Evolutionary conservation across 2,797 vertebrate species (phyloP), one percentile per base, ranked within the genome.

Genomic region (Gephyroberyx darwinii): DNA sequence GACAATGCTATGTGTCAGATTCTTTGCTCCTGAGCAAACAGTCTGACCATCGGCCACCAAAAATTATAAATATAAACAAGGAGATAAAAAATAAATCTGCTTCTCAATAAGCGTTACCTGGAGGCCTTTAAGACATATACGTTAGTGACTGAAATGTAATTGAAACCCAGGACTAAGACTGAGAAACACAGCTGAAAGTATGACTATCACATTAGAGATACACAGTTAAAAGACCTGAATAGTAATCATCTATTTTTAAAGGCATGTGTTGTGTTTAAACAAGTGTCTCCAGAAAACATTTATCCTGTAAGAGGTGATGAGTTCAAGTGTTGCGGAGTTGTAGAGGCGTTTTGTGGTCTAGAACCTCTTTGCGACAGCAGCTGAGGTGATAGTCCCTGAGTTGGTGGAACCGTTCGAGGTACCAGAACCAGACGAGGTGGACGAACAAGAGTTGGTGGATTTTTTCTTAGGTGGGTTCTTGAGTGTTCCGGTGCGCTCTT

Each of bases 141-240:
- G 2, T 41, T n/a, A 57, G 30, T 53, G 4, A 45, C 19, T 55
- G 37, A 53, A 65, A 55, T 78, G 82, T 35, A 16, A 66, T 61
- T 45, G 61, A 69, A 80, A 59, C 79, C 74, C 78, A 83, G 73
- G 80, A 85, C 51, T 17, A 75, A 80, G 81, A 33, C 6, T 35
- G 67, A 88, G 84, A 88, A 88, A 86, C 68, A 80, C 86, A 79
- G 81, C 60, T 69, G 17, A 69, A 86, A 86, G 85, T 86, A 71
- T 86, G 84, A 89, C 86, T 56, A 47, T 89, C 86, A 91, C 74
- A 80, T 85, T 78, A 88, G 72, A 88, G 83, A 93, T 83, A 89
- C 94, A 96, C 93, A 96, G 95, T 96, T 90, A 95, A 96, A 96
- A 98, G 95, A 96, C 97, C 98, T 99, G 98, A 98, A 98, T 98